A percentile compares a stretch with the other conserved stretches of the same genome.
Evolutionary conservation across 1,140 invertebrate species (phyloP).

Genomic region (Drosophila pandora): DNA sequence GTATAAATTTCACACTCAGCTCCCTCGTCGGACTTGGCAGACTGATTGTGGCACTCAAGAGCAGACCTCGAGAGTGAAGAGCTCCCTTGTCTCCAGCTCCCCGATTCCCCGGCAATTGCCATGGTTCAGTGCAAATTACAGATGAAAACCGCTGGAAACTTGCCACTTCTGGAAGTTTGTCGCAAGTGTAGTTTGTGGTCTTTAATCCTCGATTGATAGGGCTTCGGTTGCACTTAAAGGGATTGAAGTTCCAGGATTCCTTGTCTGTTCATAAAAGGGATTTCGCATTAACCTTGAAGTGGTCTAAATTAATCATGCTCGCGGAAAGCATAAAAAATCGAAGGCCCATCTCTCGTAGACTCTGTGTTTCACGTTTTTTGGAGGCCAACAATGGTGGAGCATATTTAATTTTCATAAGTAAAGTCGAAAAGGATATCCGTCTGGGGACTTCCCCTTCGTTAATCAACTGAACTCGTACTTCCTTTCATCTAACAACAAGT

Average conservation of each 20-base stretch:
- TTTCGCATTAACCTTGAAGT: background rate
- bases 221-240: constrained; percentile 3
- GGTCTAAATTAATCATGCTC: too few relatives aligned
- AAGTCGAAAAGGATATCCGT: background rate
- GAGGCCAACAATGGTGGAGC: too few relatives aligned
- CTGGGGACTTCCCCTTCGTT: constrained; percentile 9
- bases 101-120: background rate
- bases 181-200: constrained; percentile 19
- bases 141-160: constrained; percentile 57
- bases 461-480: constrained; percentile 22
- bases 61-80: constrained; percentile 26
- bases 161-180: constrained; percentile 19
- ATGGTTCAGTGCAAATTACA: constrained; percentile 34
- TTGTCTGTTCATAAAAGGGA: background rate
- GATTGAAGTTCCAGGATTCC: background rate
- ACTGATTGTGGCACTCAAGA: constrained; percentile 62
- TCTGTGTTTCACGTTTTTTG: too few relatives aligned
- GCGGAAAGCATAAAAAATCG: too few relatives aligned
- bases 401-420: background rate
- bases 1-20: constrained; percentile 48
- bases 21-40: constrained; percentile 32
- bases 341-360: too few relatives aligned
- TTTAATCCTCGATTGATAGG: constrained; percentile 39
- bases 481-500: constrained; percentile 19
- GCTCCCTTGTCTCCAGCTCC: background rate